A percentile compares a stretch with the other conserved stretches of the same genome.
Conservation (phyloP, 2,888 invertebrate genomes). For the Lithosia quadra region DNA sequence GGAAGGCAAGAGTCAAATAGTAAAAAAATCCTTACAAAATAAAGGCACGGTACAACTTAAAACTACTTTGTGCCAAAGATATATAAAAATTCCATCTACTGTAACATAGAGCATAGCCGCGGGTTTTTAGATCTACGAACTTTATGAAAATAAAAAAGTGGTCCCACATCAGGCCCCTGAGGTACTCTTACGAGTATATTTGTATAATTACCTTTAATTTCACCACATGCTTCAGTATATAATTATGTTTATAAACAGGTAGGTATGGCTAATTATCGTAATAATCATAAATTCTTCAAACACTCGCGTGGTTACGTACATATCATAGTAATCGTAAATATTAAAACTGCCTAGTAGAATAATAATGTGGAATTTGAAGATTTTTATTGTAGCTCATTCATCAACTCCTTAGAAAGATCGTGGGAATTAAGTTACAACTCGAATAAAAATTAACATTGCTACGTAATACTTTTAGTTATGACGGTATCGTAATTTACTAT, state of each 20-base stretch:
- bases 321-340: conserved; percentile 23
- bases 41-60: neutral
- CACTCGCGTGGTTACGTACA: neutral
- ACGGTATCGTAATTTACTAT: conserved; percentile 7
- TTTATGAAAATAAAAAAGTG: conserved; percentile 11
- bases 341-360: neutral
- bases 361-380: neutral
- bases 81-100: neutral
- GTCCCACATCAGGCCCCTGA: conserved; percentile 22
- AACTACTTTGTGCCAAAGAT: neutral
- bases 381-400: conserved; percentile 37
- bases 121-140: neutral
- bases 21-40: no score
- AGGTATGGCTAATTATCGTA: conserved; percentile 8
- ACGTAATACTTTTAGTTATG: conserved; percentile 41
- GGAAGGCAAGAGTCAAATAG: no score
- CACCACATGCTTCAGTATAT: neutral
- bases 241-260: neutral
- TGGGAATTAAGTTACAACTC: conserved; percentile 34
- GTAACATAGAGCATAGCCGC: neutral
- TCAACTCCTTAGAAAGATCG: conserved; percentile 29
- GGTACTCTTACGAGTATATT: conserved; percentile 11
- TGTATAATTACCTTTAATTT: conserved; percentile 8
- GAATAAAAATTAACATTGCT: conserved; percentile 33
- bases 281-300: conserved; percentile 7